phyloP scores from a whole-genome alignment of 2,797 vertebrate species.

The Clarias pachynema region DNA sequence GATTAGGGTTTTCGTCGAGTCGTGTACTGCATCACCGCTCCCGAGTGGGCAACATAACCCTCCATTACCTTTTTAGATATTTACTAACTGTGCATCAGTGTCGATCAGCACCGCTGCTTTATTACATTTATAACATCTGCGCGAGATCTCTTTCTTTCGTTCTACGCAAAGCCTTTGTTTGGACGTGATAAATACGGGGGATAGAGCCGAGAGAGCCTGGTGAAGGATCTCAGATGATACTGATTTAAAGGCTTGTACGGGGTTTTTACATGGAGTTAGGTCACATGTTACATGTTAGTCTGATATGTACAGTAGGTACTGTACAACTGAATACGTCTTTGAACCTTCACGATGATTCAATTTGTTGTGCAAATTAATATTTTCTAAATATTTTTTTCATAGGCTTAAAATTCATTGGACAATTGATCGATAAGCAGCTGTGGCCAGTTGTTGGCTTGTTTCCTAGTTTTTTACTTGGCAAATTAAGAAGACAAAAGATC shows the following conservation, averaged over 20 bases:
- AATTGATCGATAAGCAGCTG: too few relatives aligned
- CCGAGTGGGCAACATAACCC: conserved; percentile 51
- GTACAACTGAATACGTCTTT: background rate
- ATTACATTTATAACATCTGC: conserved; percentile 5
- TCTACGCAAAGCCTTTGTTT: background rate
- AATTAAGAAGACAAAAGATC: too few relatives aligned
- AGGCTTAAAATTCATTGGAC: too few relatives aligned
- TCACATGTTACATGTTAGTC: background rate
- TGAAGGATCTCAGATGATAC: conserved; percentile 21
- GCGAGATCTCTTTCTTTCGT: background rate
- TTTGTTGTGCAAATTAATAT: background rate
- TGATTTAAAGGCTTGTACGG: background rate
- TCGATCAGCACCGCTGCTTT: conserved; percentile 24
- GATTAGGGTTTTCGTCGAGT: conserved; percentile 62
- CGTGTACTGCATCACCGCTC: conserved; percentile 58
- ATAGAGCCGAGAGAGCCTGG: conserved; percentile 2
- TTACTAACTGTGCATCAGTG: conserved; percentile 64
- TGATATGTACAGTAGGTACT: background rate
- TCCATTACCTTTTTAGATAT: conserved; percentile 72
- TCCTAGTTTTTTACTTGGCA: too few relatives aligned
- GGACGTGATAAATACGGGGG: background rate
- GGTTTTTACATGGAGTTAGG: background rate
- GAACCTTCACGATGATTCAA: background rate
- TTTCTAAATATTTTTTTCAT: too few relatives aligned
- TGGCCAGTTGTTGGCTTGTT: too few relatives aligned